Percentiles rank a stretch among this genome's conserved stretches.
These are phyloP conservation scores for Agrypnus murinus DNA, from an alignment of 2,888 invertebrate genomes.

Conservation along the genomic window DNA sequence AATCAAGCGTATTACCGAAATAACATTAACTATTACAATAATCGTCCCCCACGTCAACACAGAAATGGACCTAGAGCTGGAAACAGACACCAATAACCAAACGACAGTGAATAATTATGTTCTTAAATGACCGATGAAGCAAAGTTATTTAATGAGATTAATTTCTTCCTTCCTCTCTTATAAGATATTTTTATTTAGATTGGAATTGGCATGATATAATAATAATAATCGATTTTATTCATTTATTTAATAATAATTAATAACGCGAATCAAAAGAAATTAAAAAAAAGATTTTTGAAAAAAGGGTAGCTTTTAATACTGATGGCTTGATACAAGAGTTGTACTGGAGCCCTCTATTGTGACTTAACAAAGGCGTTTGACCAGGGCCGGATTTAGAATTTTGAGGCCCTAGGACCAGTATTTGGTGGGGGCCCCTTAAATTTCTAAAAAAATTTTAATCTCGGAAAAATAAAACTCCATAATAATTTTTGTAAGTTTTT, in stretches of 20 bases:
- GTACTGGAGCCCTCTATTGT: no score
- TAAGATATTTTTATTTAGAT: slow-evolving; percentile 20
- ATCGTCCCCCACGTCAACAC: slow-evolving; percentile 63
- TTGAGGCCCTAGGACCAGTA: no score
- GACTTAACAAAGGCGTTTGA: no score
- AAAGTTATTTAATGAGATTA: slow-evolving; percentile 30
- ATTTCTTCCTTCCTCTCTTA: slow-evolving; percentile 27
- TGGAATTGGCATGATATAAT: not conserved
- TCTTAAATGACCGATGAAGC: slow-evolving; percentile 30
- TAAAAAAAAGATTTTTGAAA: slow-evolving; percentile 8
- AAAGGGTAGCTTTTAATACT: slow-evolving; percentile 31
- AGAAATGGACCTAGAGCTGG: slow-evolving; percentile 62
- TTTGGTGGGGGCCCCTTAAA: no score
- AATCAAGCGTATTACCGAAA: slow-evolving; percentile 67
- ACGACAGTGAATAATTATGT: slow-evolving; percentile 26
- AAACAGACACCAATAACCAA: slow-evolving; percentile 48
- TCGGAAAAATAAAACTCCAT: no score
- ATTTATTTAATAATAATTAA: not conserved
- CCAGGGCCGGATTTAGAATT: no score
- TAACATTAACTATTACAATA: slow-evolving; percentile 59
- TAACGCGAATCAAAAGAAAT: no score
- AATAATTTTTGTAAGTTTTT: no score
- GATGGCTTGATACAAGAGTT: no score
- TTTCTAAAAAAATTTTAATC: no score
- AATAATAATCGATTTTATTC: no score